phyloP scores from a whole-genome alignment of 2,888 invertebrate species.

The Macropis europaea region DNA sequence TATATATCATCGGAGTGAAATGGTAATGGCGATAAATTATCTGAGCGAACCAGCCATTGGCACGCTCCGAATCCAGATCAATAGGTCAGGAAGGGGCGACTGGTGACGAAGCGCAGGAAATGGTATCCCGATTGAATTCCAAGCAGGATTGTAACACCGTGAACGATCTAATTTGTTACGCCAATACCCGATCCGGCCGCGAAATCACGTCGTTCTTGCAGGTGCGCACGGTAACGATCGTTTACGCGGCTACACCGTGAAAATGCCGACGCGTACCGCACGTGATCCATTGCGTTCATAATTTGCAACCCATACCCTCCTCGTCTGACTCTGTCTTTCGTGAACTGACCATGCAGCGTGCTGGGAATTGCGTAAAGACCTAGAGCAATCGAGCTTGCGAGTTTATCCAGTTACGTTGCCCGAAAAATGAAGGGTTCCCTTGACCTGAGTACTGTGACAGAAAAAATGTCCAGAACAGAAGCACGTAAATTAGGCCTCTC shows the following conservation, averaged over 20 bases:
- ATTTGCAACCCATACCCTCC: conserved; percentile 8
- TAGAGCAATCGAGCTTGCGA: too few species aligned
- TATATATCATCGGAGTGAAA: conserved; percentile 31
- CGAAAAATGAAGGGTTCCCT: too few species aligned
- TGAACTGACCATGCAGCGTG: too few species aligned
- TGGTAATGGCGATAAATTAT: conserved; percentile 48
- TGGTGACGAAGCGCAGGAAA: conserved; percentile 31
- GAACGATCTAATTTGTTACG: conserved; percentile 58
- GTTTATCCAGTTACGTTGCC: too few species aligned
- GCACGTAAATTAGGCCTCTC: too few species aligned
- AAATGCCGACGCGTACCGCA: conserved; percentile 5
- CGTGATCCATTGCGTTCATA: neutral
- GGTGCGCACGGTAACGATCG: conserved; percentile 20
- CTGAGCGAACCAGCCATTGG: conserved; percentile 13
- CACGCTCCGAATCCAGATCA: conserved; percentile 46
- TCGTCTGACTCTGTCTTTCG: conserved; percentile 17
- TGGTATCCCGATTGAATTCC: conserved; percentile 54
- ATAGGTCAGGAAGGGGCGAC: conserved; percentile 36
- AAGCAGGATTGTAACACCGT: conserved; percentile 33
- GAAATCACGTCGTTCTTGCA: conserved; percentile 35
- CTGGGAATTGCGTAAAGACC: too few species aligned
- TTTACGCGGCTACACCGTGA: conserved; percentile 17
- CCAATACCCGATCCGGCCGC: conserved; percentile 25
- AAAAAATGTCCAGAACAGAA: too few species aligned
- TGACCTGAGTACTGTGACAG: too few species aligned